These are phyloP conservation scores for Rugalucina vietnamica DNA, from an alignment of 2,888 invertebrate genomes.

Conservation along the genomic window DNA sequence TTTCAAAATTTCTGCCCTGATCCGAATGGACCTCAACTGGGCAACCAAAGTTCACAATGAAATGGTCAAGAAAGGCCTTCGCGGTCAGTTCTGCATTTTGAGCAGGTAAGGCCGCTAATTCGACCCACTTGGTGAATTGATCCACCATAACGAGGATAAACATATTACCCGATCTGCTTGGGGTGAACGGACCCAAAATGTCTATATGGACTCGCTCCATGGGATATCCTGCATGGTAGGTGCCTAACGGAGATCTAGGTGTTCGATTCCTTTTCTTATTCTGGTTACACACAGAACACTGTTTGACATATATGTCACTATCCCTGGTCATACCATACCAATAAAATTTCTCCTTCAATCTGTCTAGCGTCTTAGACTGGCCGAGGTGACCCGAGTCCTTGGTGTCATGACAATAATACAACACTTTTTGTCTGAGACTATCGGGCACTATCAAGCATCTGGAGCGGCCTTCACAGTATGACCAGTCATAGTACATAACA, in stretches of 20 bases:
- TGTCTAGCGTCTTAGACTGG: constrained; percentile 13
- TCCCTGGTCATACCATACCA: too few relatives aligned
- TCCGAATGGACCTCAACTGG: too few relatives aligned
- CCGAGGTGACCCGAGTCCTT: constrained; percentile 27
- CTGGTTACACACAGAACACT: constrained; percentile 20
- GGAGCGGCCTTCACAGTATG: too few relatives aligned
- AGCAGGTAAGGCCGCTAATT: too few relatives aligned
- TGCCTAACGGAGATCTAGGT: background rate
- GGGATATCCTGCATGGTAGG: constrained; percentile 92
- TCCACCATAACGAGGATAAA: too few relatives aligned
- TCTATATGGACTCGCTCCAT: constrained; percentile 42
- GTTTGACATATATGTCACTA: too few relatives aligned
- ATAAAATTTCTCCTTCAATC: constrained; percentile 10
- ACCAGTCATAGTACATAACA: background rate
- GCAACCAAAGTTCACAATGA: too few relatives aligned
- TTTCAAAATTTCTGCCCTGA: too few relatives aligned
- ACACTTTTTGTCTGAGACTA: background rate
- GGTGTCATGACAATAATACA: constrained; percentile 26
- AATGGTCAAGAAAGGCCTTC: too few relatives aligned
- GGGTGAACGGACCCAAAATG: constrained; percentile 32
- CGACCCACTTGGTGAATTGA: too few relatives aligned
- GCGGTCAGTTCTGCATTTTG: too few relatives aligned
- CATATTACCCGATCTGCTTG: too few relatives aligned
- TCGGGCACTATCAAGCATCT: background rate
- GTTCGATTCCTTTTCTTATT: constrained; percentile 9